Conservation (phyloP, 2,888 invertebrate genomes). For the Pardosa pseudoannulata region DNA sequence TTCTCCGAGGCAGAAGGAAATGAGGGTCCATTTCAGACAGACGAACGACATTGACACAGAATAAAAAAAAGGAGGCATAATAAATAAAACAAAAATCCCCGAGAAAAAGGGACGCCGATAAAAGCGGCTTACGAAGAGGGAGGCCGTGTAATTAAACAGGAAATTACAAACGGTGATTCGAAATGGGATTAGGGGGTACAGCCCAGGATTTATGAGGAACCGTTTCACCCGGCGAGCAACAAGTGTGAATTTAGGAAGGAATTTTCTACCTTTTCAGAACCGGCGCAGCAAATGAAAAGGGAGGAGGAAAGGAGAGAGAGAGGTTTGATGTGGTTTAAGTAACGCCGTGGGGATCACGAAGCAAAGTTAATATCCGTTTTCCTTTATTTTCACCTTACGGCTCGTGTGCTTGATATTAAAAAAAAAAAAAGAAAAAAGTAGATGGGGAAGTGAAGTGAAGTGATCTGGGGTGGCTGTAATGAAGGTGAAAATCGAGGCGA, state of each 20-base stretch:
- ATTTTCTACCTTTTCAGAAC: conserved; percentile 9
- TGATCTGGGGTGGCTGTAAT: not conserved
- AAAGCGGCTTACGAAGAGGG: conserved; percentile 60
- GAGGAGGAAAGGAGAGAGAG: too few relatives aligned
- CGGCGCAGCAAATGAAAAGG: not conserved
- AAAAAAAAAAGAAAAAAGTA: not conserved
- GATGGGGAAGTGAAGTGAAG: not conserved
- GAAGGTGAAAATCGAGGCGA: not conserved
- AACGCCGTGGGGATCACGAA: conserved; percentile 13
- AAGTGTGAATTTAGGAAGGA: conserved; percentile 50
- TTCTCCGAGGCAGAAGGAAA: conserved; percentile 6
- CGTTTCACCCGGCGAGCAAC: conserved; percentile 47
- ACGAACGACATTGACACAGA: conserved; percentile 18
- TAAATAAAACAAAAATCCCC: conserved; percentile 49
- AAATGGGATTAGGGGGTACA: conserved; percentile 55
- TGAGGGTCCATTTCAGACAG: conserved; percentile 8
- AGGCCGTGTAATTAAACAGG: conserved; percentile 70
- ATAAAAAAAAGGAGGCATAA: too few relatives aligned
- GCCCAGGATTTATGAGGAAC: conserved; percentile 56
- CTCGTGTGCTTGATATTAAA: conserved; percentile 4
- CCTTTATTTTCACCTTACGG: conserved; percentile 12
- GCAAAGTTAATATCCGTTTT: conserved; percentile 13
- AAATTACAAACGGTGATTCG: conserved; percentile 69
- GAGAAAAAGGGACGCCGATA: conserved; percentile 52
- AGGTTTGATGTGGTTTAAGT: conserved; percentile 21